Evolutionary conservation across 2,113 vertebrate genomes (phyloP).

Genomic region (Atlantisia rogersi): DNA sequence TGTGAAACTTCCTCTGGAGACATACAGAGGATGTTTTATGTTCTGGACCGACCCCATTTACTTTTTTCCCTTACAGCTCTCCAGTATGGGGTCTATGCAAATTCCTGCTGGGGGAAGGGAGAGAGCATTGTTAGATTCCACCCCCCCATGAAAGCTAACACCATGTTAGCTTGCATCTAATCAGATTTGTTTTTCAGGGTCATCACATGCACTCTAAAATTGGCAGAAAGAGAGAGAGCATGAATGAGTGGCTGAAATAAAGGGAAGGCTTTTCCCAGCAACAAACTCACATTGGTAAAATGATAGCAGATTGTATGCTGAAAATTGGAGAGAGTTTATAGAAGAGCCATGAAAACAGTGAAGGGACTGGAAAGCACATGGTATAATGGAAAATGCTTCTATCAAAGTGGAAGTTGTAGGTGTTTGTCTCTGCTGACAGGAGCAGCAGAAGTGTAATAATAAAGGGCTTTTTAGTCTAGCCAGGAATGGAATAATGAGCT

Average conservation of each 20-base stretch:
- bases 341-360: constrained; percentile 19
- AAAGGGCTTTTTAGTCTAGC: constrained; percentile 23
- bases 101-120: background rate
- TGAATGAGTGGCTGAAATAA: constrained; percentile 45
- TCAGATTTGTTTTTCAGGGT: constrained; percentile 30
- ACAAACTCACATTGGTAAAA: constrained; percentile 17
- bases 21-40: background rate
- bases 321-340: constrained; percentile 40
- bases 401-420: constrained; percentile 40
- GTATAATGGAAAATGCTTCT: constrained; percentile 19
- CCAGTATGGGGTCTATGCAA: background rate
- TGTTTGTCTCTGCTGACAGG: constrained; percentile 59
- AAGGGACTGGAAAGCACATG: constrained; percentile 36
- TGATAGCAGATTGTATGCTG: background rate
- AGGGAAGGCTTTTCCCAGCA: constrained; percentile 49
- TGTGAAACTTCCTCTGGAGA: background rate
- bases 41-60: background rate
- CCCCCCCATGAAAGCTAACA: background rate
- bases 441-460: constrained; percentile 56
- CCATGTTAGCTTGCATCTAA: constrained; percentile 1
- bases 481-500: constrained; percentile 35
- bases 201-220: constrained; percentile 38
- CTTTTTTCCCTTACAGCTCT: background rate
- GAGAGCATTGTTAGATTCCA: background rate
- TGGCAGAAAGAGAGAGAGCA: constrained; percentile 34